Evolutionary conservation across 2,888 invertebrate genomes (phyloP), one percentile per base, ranked within the genome.

Genomic region (Apamea sordens): DNA sequence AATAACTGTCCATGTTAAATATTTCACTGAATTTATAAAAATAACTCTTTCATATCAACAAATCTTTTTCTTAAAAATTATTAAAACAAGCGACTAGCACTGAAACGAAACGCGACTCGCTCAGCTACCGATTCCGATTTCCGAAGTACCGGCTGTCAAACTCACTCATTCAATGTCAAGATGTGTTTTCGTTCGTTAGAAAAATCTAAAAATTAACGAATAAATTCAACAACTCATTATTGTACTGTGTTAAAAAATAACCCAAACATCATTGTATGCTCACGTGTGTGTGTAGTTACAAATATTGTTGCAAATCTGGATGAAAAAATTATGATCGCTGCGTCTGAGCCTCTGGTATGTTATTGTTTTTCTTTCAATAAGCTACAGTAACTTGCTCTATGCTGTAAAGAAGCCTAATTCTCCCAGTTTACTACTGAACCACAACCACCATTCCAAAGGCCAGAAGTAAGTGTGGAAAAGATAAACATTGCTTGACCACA

Each of bases 301-400:
- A 88, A 92, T 89, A 93, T 93, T 92, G 90, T 92, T 95, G 93
- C 98, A 98, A 98, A 98, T 98, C 98, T 98, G 98, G 98, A 98
- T 98, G 98, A 98, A 95, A 97, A 97, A 97, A 98, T 97, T 96
- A 98, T 98, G 98, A 98, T 98, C 97, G 98, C 98, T 97, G 98
- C 98, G 97, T 98, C 98, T 96, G 98, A 98, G 97, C 98, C 98
- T 97, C 97, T 98, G 98, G 98, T 98, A 95, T 92, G 92, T 89
- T 78, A 82, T 87, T 89, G 78, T 88, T 87, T 84, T 86, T 83
- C n/a, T 72, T 76, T 15, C 32, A 61, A 10, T 13, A 53, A 0
- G 13, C 65, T 44, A 47, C 47, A 59, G 18, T 44, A 73, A 64
- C 28, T 53, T 53, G 53, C 53, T 53, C 7, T 53, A 21, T 53